Base-by-base conservation (phyloP, 2,797 vertebrate genomes). In the Siniperca obscura region DNA sequence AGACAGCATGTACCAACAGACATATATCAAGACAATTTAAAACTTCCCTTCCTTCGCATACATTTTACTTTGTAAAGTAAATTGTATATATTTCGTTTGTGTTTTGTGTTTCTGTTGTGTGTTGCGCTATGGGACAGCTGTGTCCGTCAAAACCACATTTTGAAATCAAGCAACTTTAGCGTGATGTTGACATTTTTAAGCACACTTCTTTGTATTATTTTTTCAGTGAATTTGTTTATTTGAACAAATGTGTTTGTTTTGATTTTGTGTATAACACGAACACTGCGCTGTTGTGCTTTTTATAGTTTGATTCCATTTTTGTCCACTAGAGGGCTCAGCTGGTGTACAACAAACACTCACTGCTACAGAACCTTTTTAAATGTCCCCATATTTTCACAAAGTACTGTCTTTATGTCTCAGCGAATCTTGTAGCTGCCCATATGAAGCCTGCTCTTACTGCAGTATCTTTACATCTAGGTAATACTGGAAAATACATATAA, bases 311-410 rank as follows among this genome's bases (percentile, higher is more conserved):
- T 55, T 25, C 12, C n/a, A 1, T 16, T 4, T 60, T 7, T 77
- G 46, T 79, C 83, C 89, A 89, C 78, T 81, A 93, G 86, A 78
- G 83, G 81, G 72, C 85, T 73, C 81, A 3, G 56, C 48, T 34
- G 52, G 0, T 27, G 9, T 8, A 27, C 59, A 21, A 14, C 50
- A 70, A 1, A 27, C 22, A 2, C 42, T 40, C 4, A 5, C 5
- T 8, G 5, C 50, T 40, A 0, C 16, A 22, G 13, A 0, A 19
- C 4, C 10, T 52, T 8, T 25, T 59, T 1, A 70, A 34, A 57
- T 9, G 2, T 64, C 3, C 19, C 11, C 5, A 46, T 36, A 10
- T n/a, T 48, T 22, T 38, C 14, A 22, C 44, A 1, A 5, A 25
- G 21, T 21, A 0, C 27, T 36, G 25, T 21, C 9, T 40, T 70